Evolutionary conservation across 2,797 vertebrate species (phyloP).

Genomic region (Erethizon dorsatum): DNA sequence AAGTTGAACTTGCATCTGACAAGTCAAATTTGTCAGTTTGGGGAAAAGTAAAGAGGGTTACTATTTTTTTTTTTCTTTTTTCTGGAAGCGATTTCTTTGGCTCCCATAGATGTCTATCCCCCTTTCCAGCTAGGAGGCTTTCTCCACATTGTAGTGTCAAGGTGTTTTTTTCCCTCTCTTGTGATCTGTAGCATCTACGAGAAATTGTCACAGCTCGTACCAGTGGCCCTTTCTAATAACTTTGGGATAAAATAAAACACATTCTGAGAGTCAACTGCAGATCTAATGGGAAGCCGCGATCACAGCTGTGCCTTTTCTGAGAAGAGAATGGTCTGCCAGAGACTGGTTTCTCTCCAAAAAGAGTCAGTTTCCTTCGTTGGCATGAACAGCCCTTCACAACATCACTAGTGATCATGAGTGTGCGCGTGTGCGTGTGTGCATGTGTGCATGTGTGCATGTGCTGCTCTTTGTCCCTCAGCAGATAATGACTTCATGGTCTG

Average conservation of each 20-base stretch:
- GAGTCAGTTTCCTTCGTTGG: not conserved
- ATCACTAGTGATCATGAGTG: not conserved
- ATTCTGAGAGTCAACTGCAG: not conserved
- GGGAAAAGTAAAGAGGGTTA: slow-evolving; percentile 45
- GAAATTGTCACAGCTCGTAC: not conserved
- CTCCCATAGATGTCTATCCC: not conserved
- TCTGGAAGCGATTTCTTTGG: slow-evolving; percentile 60
- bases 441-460: not conserved
- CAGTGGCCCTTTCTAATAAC: not conserved
- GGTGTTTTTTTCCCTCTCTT: not conserved
- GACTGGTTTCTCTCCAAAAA: not conserved
- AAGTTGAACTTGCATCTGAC: slow-evolving; percentile 85
- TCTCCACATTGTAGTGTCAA: not conserved
- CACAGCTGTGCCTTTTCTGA: not conserved
- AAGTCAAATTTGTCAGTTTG: slow-evolving; percentile 84
- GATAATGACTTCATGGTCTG: slow-evolving; percentile 62
- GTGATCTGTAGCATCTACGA: not conserved
- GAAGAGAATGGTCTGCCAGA: not conserved
- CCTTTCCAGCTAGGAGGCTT: not conserved
- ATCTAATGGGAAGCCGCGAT: not conserved
- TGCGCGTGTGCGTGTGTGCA: not conserved
- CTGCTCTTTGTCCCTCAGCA: slow-evolving; percentile 61
- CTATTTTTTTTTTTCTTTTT: not conserved
- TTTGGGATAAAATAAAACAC: not conserved
- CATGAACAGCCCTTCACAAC: not conserved